Evolutionary conservation across 1,140 invertebrate genomes (phyloP), one percentile per base, ranked within the genome.

Genomic region (Cataglyphis hispanica): DNA sequence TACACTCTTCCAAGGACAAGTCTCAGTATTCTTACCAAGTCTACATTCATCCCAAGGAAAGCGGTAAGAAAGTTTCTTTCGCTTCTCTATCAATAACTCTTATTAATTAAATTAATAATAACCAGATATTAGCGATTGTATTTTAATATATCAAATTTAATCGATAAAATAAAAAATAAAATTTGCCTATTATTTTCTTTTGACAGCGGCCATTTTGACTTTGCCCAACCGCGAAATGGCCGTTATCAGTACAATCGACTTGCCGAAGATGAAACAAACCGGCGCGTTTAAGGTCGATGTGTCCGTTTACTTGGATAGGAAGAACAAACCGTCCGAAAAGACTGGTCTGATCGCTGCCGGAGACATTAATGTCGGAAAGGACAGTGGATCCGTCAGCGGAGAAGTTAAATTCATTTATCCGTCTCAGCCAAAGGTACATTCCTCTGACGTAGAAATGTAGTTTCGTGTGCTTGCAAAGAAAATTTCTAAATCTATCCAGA

Each of bases 21-120:
- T 95, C 96, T 43, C 97, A 97, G 87, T 97, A 97, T 91, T 96
- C 97, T 86, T 96, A 97, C 22, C 96, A 96, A 74, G 92, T 96
- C 0, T 97, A 97, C 89, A 91, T 96, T 84, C 96, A 96, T 74
- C 96, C 96, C 6, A 96, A 96, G 6, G 93, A 95, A 85, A 91
- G 94, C 88, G 94, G 95, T 95, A 91, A 76, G 37, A 37, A 63
- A 72, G 22, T 5, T 61, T 25, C 22, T 50, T 16, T 25, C 22
- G 16, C 31, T 53, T 78, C 2, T 8, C 16, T 74, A 76, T 80
- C 37, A 61, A 22, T 64, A 22, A 72, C 0, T 16, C 58, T 81
- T 58, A 40, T 81, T 22, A 74, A 78, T 50, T 25, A 22, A 76
- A 53, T 3, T 19, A n/a, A 46, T 50, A 46, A 46, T 34, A 34